Percentiles rank a stretch among this genome's conserved stretches.
Conservation (phyloP, 2,113 vertebrate genomes). For the Carassius auratus region DNA sequence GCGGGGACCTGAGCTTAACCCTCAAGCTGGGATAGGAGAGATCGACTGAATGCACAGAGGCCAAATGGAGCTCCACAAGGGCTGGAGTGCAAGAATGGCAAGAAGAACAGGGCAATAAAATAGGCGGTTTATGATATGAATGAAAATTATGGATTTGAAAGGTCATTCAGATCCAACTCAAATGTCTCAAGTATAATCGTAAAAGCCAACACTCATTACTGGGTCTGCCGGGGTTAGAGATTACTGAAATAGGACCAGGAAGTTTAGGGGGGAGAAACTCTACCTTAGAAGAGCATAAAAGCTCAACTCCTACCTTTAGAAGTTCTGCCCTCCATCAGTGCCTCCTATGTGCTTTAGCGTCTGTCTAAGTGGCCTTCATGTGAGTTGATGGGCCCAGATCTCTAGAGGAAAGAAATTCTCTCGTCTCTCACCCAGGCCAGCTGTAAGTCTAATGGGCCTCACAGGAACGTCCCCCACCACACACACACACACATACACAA, state of each 20-base stretch:
- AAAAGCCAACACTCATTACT: conserved; percentile 1
- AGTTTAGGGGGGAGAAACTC: not conserved
- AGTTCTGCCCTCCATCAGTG: not conserved
- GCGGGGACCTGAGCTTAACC: conserved; percentile 34
- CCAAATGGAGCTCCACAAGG: conserved; percentile 5
- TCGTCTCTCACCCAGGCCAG: not conserved
- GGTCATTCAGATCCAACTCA: conserved; percentile 3
- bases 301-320: not conserved
- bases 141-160: conserved; percentile 15
- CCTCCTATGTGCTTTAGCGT: not conserved
- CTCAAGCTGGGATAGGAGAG: conserved; percentile 21
- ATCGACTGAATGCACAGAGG: not conserved
- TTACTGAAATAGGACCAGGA: not conserved
- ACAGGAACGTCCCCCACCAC: not conserved
- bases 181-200: conserved; percentile 33
- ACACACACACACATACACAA: not conserved
- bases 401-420: conserved; percentile 1
- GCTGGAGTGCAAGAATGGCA: conserved; percentile 11
- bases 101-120: not conserved
- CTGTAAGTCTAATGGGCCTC: not conserved
- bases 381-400: conserved; percentile 1
- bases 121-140: conserved; percentile 13
- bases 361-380: conserved; percentile 24
- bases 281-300: not conserved
- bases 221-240: not conserved